Conservation (phyloP, 2,888 invertebrate species). For the Aproaerema taeniolella region DNA sequence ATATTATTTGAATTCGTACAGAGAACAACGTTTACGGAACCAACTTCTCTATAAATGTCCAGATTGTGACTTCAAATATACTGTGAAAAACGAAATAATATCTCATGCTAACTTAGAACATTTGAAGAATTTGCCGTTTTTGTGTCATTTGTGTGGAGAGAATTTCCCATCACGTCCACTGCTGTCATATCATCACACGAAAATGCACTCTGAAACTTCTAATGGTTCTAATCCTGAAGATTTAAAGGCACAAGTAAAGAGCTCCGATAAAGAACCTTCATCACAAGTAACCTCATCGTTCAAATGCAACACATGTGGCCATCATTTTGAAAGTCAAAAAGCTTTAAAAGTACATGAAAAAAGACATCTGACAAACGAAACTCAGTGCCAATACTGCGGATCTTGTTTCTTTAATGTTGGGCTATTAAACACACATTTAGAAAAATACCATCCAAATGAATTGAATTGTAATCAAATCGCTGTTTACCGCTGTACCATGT, state of each 20-base stretch:
- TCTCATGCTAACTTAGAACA: slow-evolving; percentile 46
- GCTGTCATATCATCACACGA: neutral
- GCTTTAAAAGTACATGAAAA: too few species aligned
- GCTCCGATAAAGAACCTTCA: too few species aligned
- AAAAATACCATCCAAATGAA: slow-evolving; percentile 1
- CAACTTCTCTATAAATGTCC: slow-evolving; percentile 34
- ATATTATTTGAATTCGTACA: slow-evolving; percentile 38
- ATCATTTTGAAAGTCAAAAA: too few species aligned
- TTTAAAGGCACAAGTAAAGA: too few species aligned
- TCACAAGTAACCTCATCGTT: too few species aligned
- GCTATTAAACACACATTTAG: slow-evolving; percentile 6
- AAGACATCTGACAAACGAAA: too few species aligned
- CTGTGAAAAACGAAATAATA: slow-evolving; percentile 40
- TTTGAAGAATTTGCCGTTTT: slow-evolving; percentile 45
- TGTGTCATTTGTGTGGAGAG: slow-evolving; percentile 38
- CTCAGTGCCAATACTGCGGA: slow-evolving; percentile 7
- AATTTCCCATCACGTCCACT: neutral
- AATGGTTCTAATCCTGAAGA: too few species aligned
- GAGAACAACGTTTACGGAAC: slow-evolving; percentile 38
- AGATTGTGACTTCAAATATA: slow-evolving; percentile 44
- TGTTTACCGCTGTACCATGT: slow-evolving; percentile 36
- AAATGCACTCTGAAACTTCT: too few species aligned
- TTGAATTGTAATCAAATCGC: neutral
- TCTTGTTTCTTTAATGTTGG: neutral
- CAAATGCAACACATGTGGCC: too few species aligned